Evolutionary conservation across 2,797 vertebrate genomes (phyloP).

Genomic region (Hylomyscus alleni): DNA sequence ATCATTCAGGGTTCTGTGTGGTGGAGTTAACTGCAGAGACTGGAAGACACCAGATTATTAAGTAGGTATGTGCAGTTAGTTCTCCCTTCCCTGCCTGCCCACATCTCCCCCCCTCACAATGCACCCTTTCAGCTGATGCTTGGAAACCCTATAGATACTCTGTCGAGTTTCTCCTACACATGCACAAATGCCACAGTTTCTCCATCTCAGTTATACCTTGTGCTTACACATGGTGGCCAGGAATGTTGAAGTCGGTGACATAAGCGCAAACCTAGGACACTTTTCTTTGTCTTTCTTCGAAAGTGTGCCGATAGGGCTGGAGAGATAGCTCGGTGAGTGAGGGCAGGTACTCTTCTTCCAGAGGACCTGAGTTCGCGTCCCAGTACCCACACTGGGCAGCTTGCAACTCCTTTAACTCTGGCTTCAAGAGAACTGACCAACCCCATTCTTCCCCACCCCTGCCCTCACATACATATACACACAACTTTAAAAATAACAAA

Average conservation of each 20-base stretch:
- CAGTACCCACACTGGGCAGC: background rate
- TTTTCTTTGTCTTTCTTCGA: background rate
- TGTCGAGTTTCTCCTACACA: background rate
- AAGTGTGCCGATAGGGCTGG: background rate
- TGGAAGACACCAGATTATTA: conserved; percentile 30
- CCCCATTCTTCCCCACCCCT: background rate
- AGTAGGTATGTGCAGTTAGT: background rate
- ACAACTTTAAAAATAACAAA: background rate
- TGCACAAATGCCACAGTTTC: background rate
- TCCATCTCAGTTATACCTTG: background rate
- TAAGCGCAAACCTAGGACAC: background rate
- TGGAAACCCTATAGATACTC: background rate
- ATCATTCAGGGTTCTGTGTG: conserved; percentile 49
- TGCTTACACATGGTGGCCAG: background rate
- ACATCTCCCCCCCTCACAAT: background rate
- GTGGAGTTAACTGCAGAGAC: conserved; percentile 45
- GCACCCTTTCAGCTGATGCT: background rate
- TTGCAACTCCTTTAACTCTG: background rate
- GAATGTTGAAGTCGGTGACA: conserved; percentile 4
- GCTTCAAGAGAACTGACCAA: background rate
- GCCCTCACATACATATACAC: background rate
- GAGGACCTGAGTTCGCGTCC: background rate
- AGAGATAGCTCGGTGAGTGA: background rate
- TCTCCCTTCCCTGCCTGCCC: background rate
- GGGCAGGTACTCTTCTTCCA: background rate